phyloP scores from a whole-genome alignment of 2,888 invertebrate genomes.

The Netelia virgata region DNA sequence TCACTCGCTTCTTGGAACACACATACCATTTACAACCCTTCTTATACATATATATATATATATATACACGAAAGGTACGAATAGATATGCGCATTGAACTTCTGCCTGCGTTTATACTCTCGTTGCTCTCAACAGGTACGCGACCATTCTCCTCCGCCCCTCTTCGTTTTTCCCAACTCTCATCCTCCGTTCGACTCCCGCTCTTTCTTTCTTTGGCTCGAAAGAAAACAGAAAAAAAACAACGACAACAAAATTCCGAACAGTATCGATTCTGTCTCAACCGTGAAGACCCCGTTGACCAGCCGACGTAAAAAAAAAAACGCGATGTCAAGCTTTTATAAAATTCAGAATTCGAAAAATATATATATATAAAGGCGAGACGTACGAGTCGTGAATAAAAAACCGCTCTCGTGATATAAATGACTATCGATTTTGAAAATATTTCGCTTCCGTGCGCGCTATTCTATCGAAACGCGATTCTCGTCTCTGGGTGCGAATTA shows the following conservation, averaged over 20 bases:
- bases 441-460: constrained; percentile 65
- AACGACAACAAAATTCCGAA: background rate
- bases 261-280: constrained; percentile 13
- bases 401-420: constrained; percentile 76
- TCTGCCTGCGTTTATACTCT: constrained; percentile 64
- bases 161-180: constrained; percentile 39
- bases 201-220: constrained; percentile 26
- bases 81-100: constrained; percentile 76
- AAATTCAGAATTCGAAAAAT: constrained; percentile 15
- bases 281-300: constrained; percentile 17
- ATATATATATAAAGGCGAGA: constrained; percentile 61
- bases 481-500: too few relatives aligned
- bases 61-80: constrained; percentile 75
- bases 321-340: background rate
- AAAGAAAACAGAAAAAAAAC: background rate
- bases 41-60: constrained; percentile 65
- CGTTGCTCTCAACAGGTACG: constrained; percentile 39
- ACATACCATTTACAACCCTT: constrained; percentile 46
- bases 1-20: constrained; percentile 83
- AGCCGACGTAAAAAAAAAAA: constrained; percentile 16
- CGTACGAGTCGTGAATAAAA: constrained; percentile 70
- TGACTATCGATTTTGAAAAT: constrained; percentile 74
- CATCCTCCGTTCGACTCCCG: constrained; percentile 2
- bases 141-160: constrained; percentile 56
- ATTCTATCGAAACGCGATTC: constrained; percentile 78